phyloP scores from a whole-genome alignment of 2,888 invertebrate genomes.

The Clistopyga incitator region DNA sequence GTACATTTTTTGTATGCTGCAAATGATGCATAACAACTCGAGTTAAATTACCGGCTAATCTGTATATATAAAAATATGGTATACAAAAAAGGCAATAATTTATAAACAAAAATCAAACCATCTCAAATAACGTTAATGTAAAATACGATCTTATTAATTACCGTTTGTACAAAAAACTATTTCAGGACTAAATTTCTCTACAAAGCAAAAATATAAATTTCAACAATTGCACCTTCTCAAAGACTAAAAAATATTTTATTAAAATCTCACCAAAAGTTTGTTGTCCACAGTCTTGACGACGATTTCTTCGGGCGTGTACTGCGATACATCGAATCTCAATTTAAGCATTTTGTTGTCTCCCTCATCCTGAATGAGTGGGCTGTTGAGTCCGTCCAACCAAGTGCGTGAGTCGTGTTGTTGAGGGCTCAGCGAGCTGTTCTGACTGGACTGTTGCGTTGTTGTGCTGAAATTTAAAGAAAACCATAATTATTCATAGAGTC shows the following conservation, averaged over 20 bases:
- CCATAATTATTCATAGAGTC: background rate
- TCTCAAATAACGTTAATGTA: too few species aligned
- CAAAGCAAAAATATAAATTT: background rate
- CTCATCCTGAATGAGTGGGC: constrained; percentile 97
- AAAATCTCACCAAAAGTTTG: constrained; percentile 93
- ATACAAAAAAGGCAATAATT: too few species aligned
- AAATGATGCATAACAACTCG: too few species aligned
- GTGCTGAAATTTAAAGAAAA: constrained; percentile 85
- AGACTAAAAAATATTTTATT: background rate
- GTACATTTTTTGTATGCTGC: too few species aligned
- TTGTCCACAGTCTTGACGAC: constrained; percentile 99
- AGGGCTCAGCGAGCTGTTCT: constrained; percentile 86
- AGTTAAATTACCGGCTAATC: too few species aligned
- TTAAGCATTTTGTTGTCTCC: constrained; percentile 97
- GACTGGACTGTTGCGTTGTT: constrained; percentile 87
- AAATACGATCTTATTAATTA: background rate
- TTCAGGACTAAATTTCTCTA: too few species aligned
- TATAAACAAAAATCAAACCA: too few species aligned
- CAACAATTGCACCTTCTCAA: background rate
- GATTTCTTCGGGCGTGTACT: constrained; percentile 98
- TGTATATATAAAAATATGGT: too few species aligned
- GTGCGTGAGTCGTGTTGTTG: constrained; percentile 85
- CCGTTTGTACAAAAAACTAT: too few species aligned
- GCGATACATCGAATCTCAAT: constrained; percentile 98
- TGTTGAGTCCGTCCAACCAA: constrained; percentile 94